Evolutionary conservation across 2,888 invertebrate genomes (phyloP).

Genomic region (Oscheius sp.): DNA sequence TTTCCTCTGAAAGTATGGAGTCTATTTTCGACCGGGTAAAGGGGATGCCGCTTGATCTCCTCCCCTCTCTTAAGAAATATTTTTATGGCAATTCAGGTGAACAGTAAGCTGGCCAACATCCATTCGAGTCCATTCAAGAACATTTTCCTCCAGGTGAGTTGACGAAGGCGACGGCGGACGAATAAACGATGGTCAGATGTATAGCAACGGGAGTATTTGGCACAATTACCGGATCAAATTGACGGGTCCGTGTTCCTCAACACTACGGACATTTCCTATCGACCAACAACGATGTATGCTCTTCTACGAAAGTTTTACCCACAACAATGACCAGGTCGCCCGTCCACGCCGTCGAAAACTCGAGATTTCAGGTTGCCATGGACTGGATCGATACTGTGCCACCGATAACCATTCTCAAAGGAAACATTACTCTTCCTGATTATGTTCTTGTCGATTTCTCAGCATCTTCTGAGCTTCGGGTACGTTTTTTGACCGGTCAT

Average conservation of each 20-base stretch:
- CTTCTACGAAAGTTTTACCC: slow-evolving; percentile 72
- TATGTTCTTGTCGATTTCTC: slow-evolving; percentile 70
- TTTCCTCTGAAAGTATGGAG: no score
- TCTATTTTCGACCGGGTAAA: no score
- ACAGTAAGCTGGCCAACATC: slow-evolving; percentile 69
- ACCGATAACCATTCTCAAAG: slow-evolving; percentile 71
- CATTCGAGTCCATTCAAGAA: slow-evolving; percentile 71
- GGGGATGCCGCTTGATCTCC: no score
- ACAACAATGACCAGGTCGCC: slow-evolving; percentile 67
- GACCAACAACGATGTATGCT: slow-evolving; percentile 66
- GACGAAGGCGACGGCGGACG: background rate
- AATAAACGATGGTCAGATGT: slow-evolving; percentile 52
- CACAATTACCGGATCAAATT: slow-evolving; percentile 70
- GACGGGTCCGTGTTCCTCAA: slow-evolving; percentile 58
- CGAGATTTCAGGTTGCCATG: slow-evolving; percentile 64
- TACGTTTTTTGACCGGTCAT: slow-evolving; percentile 43
- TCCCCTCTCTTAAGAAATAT: no score
- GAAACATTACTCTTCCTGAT: slow-evolving; percentile 72
- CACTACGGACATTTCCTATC: slow-evolving; percentile 55
- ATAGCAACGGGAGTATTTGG: slow-evolving; percentile 72
- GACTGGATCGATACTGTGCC: slow-evolving; percentile 66
- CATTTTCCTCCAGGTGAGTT: slow-evolving; percentile 68
- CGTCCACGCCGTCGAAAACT: background rate
- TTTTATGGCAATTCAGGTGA: no score
- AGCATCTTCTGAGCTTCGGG: slow-evolving; percentile 62